Evolutionary conservation across 2,888 invertebrate genomes (phyloP).

Genomic region (Diplolepis rosae): DNA sequence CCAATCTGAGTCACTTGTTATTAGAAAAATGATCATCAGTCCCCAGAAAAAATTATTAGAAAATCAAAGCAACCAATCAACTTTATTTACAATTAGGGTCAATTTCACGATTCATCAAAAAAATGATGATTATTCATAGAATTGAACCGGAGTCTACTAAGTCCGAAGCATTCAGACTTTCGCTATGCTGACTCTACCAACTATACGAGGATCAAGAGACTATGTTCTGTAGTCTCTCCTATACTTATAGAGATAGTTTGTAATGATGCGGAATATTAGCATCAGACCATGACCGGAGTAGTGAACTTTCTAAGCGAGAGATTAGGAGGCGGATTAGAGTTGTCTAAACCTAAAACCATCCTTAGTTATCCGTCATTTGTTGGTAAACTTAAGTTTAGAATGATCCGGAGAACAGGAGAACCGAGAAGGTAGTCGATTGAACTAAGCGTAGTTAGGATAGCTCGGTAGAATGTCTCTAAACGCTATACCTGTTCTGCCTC

Average conservation of each 20-base stretch:
- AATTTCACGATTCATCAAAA: no score
- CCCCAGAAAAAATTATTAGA: no score
- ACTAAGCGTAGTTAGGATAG: slow-evolving; percentile 72
- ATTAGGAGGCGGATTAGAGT: slow-evolving; percentile 60
- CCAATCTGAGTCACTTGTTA: no score
- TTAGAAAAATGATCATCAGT: no score
- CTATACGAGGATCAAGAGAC: no score
- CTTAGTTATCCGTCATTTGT: slow-evolving; percentile 75
- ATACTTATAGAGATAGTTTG: not conserved
- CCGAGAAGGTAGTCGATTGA: slow-evolving; percentile 67
- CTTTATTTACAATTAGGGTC: no score
- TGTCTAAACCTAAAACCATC: slow-evolving; percentile 49
- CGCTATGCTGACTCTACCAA: no score
- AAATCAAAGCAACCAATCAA: no score
- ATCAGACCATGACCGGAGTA: slow-evolving; percentile 7
- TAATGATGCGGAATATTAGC: not conserved
- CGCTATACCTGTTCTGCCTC: slow-evolving; percentile 51
- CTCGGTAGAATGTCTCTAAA: slow-evolving; percentile 72
- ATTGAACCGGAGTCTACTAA: not conserved
- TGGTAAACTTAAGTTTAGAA: slow-evolving; percentile 81
- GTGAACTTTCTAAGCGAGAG: slow-evolving; percentile 35
- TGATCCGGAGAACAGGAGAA: slow-evolving; percentile 76
- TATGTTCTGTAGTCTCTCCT: slow-evolving; percentile 4
- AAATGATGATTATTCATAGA: not conserved
- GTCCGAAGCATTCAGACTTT: no score